These are phyloP conservation scores for Rhamphomyia laevipes DNA, from an alignment of 2,888 invertebrate genomes.

Conservation along the genomic window DNA sequence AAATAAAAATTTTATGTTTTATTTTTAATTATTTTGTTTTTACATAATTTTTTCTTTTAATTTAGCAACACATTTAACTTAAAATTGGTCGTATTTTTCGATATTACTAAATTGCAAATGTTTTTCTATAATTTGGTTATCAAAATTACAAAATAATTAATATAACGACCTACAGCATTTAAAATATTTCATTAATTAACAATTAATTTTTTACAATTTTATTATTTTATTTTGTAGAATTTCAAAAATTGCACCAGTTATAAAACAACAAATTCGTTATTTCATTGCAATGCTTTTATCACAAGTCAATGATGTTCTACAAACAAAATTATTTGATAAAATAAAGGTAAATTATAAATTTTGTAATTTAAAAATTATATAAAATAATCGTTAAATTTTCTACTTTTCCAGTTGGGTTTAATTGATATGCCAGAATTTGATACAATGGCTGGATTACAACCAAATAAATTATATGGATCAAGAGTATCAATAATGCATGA, in stretches of 20 bases:
- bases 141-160: neutral
- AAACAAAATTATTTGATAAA: slow-evolving; percentile 29
- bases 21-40: too few relatives aligned
- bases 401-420: slow-evolving; percentile 21
- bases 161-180: too few relatives aligned
- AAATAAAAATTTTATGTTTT: too few relatives aligned
- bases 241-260: slow-evolving; percentile 29
- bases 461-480: slow-evolving; percentile 29
- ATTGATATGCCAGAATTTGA: slow-evolving; percentile 33
- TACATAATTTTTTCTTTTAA: too few relatives aligned
- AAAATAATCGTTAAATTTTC: too few relatives aligned
- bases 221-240: slow-evolving; percentile 22
- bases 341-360: slow-evolving; percentile 28
- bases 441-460: slow-evolving; percentile 32
- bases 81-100: neutral
- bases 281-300: slow-evolving; percentile 49
- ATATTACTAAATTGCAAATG: slow-evolving; percentile 13
- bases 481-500: slow-evolving; percentile 33
- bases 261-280: slow-evolving; percentile 38
- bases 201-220: neutral
- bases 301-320: slow-evolving; percentile 40
- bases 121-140: slow-evolving; percentile 11
- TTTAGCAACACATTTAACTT: too few relatives aligned
- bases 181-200: too few relatives aligned
- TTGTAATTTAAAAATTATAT: neutral